Evolutionary conservation across 2,113 vertebrate genomes (phyloP).

Genomic region (Microcebus jonahi): DNA sequence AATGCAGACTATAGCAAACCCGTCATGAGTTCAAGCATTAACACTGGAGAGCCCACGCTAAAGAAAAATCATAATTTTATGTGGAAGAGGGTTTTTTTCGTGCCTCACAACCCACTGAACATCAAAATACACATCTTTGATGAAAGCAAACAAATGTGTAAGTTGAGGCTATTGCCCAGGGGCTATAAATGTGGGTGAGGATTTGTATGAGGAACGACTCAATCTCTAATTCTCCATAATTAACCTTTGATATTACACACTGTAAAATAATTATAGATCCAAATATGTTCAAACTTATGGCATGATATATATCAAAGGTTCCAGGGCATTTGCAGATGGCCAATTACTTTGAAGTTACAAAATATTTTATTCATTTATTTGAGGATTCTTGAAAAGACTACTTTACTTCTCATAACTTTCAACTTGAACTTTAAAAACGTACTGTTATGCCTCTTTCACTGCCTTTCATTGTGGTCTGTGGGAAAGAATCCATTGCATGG

Average conservation of each 20-base stretch:
- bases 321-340: background rate
- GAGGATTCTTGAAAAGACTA: background rate
- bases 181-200: background rate
- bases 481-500: background rate
- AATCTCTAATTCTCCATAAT: background rate
- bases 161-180: background rate
- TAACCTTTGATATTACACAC: background rate
- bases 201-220: background rate
- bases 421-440: background rate
- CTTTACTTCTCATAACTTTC: background rate
- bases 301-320: background rate
- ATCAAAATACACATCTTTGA: background rate
- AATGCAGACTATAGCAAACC: too few relatives aligned
- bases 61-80: too few relatives aligned
- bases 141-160: background rate
- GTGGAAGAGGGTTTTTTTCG: background rate
- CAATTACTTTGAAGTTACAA: background rate
- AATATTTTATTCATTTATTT: background rate
- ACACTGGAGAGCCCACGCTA: too few relatives aligned
- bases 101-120: background rate
- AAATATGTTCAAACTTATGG: background rate
- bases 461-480: background rate
- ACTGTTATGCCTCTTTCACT: background rate
- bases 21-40: too few relatives aligned
- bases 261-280: background rate